A percentile compares a stretch with the other conserved stretches of the same genome.
Conservation (phyloP, 2,888 invertebrate genomes). For the Frankliniella intonsa region DNA sequence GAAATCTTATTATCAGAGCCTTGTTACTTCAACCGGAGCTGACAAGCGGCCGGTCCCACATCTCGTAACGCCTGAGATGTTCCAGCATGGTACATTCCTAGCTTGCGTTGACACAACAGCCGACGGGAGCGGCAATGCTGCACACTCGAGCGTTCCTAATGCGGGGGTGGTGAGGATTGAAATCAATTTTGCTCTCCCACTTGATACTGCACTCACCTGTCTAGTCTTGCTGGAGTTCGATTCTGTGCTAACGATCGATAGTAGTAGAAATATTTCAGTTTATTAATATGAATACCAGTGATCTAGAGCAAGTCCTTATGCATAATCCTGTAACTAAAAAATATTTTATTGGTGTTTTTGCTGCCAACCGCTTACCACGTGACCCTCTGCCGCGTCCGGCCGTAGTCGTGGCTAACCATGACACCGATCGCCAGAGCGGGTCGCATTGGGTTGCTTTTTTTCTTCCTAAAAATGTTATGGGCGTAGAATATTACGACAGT, state of each 20-base stretch:
- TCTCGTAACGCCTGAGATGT: neutral
- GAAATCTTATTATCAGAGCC: neutral
- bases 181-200: neutral
- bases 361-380: neutral
- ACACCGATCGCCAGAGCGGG: neutral
- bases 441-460: neutral
- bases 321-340: neutral
- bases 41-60: neutral
- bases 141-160: neutral
- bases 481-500: conserved; percentile 6
- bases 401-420: neutral
- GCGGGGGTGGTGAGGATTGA: neutral
- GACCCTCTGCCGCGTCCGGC: neutral
- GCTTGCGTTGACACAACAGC: neutral
- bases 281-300: neutral
- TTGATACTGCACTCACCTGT: neutral
- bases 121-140: neutral
- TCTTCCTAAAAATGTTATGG: neutral
- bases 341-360: neutral
- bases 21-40: neutral
- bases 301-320: neutral
- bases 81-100: neutral
- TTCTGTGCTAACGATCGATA: neutral
- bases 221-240: neutral
- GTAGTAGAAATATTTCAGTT: neutral